Evolutionary conservation across 2,797 vertebrate genomes (phyloP).

Genomic region (Iguana delicatissima): DNA sequence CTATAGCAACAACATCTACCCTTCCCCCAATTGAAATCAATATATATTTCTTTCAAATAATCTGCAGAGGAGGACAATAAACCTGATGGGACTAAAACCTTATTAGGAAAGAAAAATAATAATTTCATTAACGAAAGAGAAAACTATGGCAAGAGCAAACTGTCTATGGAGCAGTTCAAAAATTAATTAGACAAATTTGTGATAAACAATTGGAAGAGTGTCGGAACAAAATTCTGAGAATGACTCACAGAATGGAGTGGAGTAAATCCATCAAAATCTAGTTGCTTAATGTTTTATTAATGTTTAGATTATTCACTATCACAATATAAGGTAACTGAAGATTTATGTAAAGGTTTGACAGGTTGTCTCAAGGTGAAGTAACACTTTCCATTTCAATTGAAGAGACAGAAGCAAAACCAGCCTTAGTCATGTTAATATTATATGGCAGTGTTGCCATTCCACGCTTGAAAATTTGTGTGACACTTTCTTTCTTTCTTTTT

Average conservation of each 20-base stretch:
- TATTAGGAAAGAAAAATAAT: background rate
- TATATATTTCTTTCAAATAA: background rate
- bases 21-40: background rate
- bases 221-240: background rate
- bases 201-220: background rate
- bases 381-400: slow-evolving; percentile 4
- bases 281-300: background rate
- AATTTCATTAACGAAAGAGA: background rate
- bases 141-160: background rate
- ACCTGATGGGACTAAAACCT: background rate
- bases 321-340: background rate
- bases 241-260: background rate
- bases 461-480: background rate
- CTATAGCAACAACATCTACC: background rate
- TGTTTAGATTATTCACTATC: background rate
- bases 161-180: background rate
- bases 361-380: background rate
- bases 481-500: background rate
- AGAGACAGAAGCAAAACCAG: background rate
- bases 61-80: background rate
- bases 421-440: background rate
- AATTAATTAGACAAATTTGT: background rate
- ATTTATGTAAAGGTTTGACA: background rate
- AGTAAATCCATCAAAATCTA: background rate
- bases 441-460: background rate